Evolutionary conservation across 2,113 vertebrate species (phyloP).

Genomic region (Anguilla japonica): DNA sequence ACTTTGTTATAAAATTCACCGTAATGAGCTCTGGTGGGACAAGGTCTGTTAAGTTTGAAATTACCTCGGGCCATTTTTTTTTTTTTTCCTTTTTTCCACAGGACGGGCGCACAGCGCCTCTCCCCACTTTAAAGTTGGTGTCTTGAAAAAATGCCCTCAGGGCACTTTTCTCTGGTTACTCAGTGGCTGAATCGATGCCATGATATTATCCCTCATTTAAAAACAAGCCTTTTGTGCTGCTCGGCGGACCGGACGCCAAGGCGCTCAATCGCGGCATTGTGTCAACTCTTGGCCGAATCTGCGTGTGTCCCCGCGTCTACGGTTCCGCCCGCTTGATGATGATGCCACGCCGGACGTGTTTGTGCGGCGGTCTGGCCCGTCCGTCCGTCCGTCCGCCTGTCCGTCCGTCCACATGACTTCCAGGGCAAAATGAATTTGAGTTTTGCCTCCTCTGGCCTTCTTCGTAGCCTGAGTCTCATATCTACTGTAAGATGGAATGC

Average conservation of each 20-base stretch:
- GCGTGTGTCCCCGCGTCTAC: slow-evolving; percentile 46
- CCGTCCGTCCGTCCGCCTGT: neutral
- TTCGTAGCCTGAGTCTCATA: neutral
- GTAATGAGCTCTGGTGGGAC: slow-evolving; percentile 93
- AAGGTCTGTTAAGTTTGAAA: slow-evolving; percentile 87
- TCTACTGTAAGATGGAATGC: neutral
- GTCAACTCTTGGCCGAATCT: slow-evolving; percentile 24
- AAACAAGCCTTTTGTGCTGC: slow-evolving; percentile 44
- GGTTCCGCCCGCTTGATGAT: slow-evolving; percentile 32
- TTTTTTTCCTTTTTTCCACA: slow-evolving; percentile 44
- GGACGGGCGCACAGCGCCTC: slow-evolving; percentile 74
- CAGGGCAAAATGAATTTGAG: neutral
- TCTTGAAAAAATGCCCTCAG: slow-evolving; percentile 70
- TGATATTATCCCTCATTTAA: slow-evolving; percentile 55
- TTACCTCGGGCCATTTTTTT: slow-evolving; percentile 82
- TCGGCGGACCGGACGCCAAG: slow-evolving; percentile 36
- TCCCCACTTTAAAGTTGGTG: slow-evolving; percentile 76
- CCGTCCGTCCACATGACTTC: neutral
- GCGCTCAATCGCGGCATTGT: slow-evolving; percentile 5
- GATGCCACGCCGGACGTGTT: slow-evolving; percentile 37
- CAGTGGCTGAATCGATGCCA: slow-evolving; percentile 46
- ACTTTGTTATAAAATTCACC: slow-evolving; percentile 88
- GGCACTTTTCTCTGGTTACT: slow-evolving; percentile 53
- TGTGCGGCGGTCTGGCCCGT: slow-evolving; percentile 40
- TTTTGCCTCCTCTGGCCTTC: neutral